A percentile compares a stretch with the other conserved stretches of the same genome.
Conservation (phyloP, 2,888 invertebrate species). For the Acanthosepion pharaonis region DNA sequence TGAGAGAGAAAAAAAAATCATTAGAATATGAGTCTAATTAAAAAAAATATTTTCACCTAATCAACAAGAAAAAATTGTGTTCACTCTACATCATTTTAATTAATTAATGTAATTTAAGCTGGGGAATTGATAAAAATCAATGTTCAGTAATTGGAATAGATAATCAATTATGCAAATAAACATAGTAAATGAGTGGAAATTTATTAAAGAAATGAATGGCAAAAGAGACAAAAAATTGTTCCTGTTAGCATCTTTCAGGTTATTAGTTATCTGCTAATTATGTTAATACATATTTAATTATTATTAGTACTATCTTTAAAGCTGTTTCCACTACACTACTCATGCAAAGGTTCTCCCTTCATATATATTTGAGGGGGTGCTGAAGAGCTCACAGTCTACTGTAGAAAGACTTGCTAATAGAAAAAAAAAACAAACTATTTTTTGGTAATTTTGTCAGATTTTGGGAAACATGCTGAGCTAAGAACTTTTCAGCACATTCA, state of each 20-base stretch:
- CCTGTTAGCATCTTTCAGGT: neutral
- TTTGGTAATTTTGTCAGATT: too few species aligned
- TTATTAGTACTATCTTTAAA: neutral
- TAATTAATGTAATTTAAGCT: slow-evolving; percentile 14
- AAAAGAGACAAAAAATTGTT: neutral
- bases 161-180: neutral
- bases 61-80: neutral
- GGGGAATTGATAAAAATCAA: neutral
- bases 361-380: too few species aligned
- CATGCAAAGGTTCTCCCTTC: too few species aligned
- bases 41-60: neutral
- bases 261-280: neutral
- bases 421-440: too few species aligned
- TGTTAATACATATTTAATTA: neutral
- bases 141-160: neutral
- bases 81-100: neutral
- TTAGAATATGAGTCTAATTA: neutral
- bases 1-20: neutral
- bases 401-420: too few species aligned
- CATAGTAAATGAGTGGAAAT: too few species aligned
- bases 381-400: too few species aligned
- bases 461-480: too few species aligned
- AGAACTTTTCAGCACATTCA: too few species aligned
- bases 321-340: too few species aligned
- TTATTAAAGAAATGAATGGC: neutral